phyloP scores from a whole-genome alignment of 1,140 invertebrate species.

The Scaptomyza montana region DNA sequence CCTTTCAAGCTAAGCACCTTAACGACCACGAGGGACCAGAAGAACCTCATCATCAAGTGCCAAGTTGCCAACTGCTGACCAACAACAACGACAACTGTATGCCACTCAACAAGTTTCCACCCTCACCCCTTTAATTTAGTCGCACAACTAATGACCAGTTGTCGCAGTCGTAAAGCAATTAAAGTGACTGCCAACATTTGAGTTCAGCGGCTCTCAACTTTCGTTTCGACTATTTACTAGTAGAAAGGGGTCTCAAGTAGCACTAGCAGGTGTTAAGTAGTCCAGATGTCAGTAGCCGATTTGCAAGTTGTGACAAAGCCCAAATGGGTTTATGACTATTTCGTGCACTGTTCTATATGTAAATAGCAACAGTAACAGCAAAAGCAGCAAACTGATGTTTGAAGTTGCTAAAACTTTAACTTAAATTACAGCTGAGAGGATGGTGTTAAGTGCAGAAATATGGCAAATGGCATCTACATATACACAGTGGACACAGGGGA shows the following conservation, averaged over 20 bases:
- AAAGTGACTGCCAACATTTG: slow-evolving; percentile 59
- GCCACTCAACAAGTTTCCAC: slow-evolving; percentile 63
- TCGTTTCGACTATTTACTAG: slow-evolving; percentile 7
- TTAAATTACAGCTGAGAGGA: background rate
- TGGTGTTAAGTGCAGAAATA: slow-evolving; percentile 46
- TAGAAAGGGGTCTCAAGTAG: background rate
- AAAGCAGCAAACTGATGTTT: slow-evolving; percentile 1
- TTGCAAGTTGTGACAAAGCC: slow-evolving; percentile 38
- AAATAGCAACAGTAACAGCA: slow-evolving; percentile 37
- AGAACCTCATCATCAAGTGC: slow-evolving; percentile 11
- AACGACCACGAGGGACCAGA: slow-evolving; percentile 45
- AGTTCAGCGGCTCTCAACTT: slow-evolving; percentile 45
- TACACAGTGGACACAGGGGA: slow-evolving; percentile 20
- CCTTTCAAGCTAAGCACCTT: slow-evolving; percentile 72
- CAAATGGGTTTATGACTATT: slow-evolving; percentile 30
- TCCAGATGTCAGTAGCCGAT: slow-evolving; percentile 62
- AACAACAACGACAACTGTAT: slow-evolving; percentile 7
- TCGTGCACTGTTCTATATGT: background rate
- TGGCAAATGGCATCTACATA: slow-evolving; percentile 2
- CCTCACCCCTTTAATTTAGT: slow-evolving; percentile 3
- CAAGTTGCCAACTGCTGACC: slow-evolving; percentile 16
- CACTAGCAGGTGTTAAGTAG: slow-evolving; percentile 37
- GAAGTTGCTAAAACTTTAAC: slow-evolving; percentile 40
- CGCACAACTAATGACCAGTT: slow-evolving; percentile 61
- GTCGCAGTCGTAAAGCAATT: slow-evolving; percentile 59